Conservation (phyloP, 1,140 invertebrate genomes). For the Diorhabda carinulata region DNA sequence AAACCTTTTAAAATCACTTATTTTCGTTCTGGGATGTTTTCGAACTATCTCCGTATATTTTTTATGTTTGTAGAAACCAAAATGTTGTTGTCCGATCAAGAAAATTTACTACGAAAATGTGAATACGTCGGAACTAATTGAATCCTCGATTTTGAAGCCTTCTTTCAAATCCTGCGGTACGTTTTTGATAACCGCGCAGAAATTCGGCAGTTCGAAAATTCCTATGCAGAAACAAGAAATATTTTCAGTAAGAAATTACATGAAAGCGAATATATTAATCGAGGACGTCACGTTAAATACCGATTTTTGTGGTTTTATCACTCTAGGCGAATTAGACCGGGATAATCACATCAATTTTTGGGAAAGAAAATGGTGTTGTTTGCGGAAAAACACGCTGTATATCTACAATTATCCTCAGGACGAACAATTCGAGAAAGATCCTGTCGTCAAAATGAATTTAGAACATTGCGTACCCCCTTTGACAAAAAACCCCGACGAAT, state of each 20-base stretch:
- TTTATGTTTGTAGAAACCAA: not conserved
- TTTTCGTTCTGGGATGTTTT: too few relatives aligned
- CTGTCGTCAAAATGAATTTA: constrained; percentile 18
- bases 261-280: constrained; percentile 11
- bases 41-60: too few relatives aligned
- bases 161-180: constrained; percentile 25
- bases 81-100: constrained; percentile 15
- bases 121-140: constrained; percentile 14
- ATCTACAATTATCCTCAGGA: constrained; percentile 26
- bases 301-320: constrained; percentile 21
- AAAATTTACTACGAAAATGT: constrained; percentile 24
- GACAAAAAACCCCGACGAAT: constrained; percentile 12
- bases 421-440: constrained; percentile 17
- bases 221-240: too few relatives aligned
- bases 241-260: not conserved
- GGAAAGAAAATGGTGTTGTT: constrained; percentile 25
- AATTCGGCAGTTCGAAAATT: constrained; percentile 13
- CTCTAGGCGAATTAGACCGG: constrained; percentile 12
- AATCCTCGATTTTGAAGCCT: constrained; percentile 17
- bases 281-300: constrained; percentile 8
- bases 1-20: too few relatives aligned
- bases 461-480: constrained; percentile 19
- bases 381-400: constrained; percentile 11
- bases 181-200: constrained; percentile 12
- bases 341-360: constrained; percentile 12